Evolutionary conservation across 2,797 vertebrate genomes (phyloP).

Genomic region (Poeciliopsis turneri): DNA sequence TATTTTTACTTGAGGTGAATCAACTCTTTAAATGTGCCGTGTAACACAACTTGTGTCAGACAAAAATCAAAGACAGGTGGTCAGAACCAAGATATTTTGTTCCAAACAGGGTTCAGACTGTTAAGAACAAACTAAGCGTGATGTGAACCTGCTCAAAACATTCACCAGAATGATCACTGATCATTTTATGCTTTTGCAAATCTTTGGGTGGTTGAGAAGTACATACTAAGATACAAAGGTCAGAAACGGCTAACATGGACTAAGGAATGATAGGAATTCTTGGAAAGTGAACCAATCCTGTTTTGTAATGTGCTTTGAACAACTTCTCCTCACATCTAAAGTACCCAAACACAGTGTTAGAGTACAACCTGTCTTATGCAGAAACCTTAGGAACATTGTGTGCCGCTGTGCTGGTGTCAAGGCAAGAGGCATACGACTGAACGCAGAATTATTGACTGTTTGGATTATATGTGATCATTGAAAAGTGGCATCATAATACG

Average conservation of each 20-base stretch:
- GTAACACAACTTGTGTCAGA: neutral
- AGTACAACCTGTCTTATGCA: constrained; percentile 21
- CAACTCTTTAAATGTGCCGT: constrained; percentile 8
- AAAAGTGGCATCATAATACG: constrained; percentile 45
- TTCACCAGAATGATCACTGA: constrained; percentile 37
- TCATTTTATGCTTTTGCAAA: constrained; percentile 32
- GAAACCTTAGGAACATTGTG: constrained; percentile 29
- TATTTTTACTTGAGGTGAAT: neutral
- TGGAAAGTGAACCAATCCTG: constrained; percentile 26
- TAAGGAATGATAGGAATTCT: constrained; percentile 80
- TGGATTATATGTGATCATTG: constrained; percentile 48
- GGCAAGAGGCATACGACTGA: constrained; percentile 12
- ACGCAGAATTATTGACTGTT: constrained; percentile 45
- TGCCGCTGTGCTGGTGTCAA: constrained; percentile 24
- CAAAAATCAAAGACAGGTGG: constrained; percentile 3
- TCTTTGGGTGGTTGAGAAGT: constrained; percentile 49
- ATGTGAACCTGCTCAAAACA: constrained; percentile 51
- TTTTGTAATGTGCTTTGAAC: constrained; percentile 40
- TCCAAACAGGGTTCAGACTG: constrained; percentile 18
- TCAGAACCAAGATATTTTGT: constrained; percentile 34
- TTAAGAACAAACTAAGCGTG: constrained; percentile 38
- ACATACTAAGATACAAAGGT: constrained; percentile 61
- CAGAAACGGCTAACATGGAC: constrained; percentile 49
- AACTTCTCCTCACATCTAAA: constrained; percentile 22
- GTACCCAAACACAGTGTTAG: constrained; percentile 20